phyloP scores from a whole-genome alignment of 2,797 vertebrate genomes.

The Diplodus puntazzo region DNA sequence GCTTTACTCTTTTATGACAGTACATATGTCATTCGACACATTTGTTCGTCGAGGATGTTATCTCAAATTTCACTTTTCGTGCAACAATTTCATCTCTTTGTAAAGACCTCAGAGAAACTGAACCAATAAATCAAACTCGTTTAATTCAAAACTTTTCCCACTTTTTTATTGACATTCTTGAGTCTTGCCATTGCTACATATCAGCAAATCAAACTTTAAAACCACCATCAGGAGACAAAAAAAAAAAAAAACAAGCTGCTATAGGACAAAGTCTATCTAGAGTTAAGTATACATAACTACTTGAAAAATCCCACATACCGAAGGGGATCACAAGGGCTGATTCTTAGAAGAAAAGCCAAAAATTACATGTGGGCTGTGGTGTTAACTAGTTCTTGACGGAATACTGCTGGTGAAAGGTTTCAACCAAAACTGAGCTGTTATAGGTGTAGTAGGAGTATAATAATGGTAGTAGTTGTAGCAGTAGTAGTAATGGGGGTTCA shows the following conservation, averaged over 20 bases:
- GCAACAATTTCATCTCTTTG: background rate
- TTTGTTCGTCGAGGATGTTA: too few relatives aligned
- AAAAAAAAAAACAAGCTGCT: slow-evolving; percentile 54
- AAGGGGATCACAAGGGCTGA: slow-evolving; percentile 7
- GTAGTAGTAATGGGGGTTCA: slow-evolving; percentile 32
- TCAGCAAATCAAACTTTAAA: slow-evolving; percentile 80
- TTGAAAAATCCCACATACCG: slow-evolving; percentile 13
- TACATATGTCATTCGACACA: too few relatives aligned
- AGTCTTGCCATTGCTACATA: slow-evolving; percentile 83
- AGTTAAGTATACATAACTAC: slow-evolving; percentile 26
- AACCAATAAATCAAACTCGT: slow-evolving; percentile 21
- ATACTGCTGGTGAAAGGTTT: slow-evolving; percentile 45
- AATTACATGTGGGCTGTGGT: slow-evolving; percentile 18
- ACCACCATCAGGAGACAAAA: slow-evolving; percentile 77
- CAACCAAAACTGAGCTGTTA: slow-evolving; percentile 3
- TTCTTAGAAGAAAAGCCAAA: slow-evolving; percentile 27
- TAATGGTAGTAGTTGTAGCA: slow-evolving; percentile 12
- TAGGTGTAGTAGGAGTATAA: slow-evolving; percentile 3
- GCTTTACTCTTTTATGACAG: too few relatives aligned
- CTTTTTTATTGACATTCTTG: slow-evolving; percentile 91
- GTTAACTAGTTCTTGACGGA: slow-evolving; percentile 23
- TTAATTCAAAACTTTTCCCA: slow-evolving; percentile 83
- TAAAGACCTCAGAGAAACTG: background rate
- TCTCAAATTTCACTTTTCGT: background rate
- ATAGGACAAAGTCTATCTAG: slow-evolving; percentile 19